Percentiles rank a stretch among this genome's conserved stretches.
These are phyloP conservation scores for Drosophila ercepeae DNA, from an alignment of 1,140 invertebrate genomes.

Conservation along the genomic window DNA sequence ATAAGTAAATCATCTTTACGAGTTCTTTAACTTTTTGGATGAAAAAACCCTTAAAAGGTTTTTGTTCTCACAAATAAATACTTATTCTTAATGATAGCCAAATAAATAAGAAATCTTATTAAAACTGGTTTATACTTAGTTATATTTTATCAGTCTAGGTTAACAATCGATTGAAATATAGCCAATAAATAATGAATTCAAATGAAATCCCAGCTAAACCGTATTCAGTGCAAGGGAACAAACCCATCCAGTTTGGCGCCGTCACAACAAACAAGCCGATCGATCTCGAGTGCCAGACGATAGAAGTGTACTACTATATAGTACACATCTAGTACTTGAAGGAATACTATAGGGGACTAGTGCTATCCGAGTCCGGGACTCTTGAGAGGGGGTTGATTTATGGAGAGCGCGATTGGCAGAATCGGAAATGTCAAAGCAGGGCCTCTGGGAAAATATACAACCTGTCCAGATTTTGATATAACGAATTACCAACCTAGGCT, in stretches of 20 bases:
- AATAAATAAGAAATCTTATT: too few relatives aligned
- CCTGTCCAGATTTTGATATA: constrained; percentile 56
- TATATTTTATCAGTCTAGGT: too few relatives aligned
- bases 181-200: constrained; percentile 11
- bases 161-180: not conserved
- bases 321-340: constrained; percentile 22
- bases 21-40: too few relatives aligned
- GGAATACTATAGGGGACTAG: not conserved
- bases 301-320: constrained; percentile 12
- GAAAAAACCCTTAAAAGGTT: too few relatives aligned
- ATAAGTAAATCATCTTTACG: too few relatives aligned
- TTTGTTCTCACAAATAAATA: too few relatives aligned
- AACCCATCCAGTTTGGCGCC: constrained; percentile 28
- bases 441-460: constrained; percentile 36
- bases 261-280: constrained; percentile 27
- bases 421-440: constrained; percentile 54
- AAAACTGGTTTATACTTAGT: too few relatives aligned
- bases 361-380: constrained; percentile 11
- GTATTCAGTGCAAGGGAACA: constrained; percentile 6
- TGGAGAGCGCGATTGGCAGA: constrained; percentile 44
- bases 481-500: constrained; percentile 14
- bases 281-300: constrained; percentile 51
- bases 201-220: constrained; percentile 13
- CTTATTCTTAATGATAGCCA: too few relatives aligned
- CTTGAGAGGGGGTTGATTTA: constrained; percentile 46